phyloP scores from a whole-genome alignment of 2,797 vertebrate species.

The Fringilla coelebs region DNA sequence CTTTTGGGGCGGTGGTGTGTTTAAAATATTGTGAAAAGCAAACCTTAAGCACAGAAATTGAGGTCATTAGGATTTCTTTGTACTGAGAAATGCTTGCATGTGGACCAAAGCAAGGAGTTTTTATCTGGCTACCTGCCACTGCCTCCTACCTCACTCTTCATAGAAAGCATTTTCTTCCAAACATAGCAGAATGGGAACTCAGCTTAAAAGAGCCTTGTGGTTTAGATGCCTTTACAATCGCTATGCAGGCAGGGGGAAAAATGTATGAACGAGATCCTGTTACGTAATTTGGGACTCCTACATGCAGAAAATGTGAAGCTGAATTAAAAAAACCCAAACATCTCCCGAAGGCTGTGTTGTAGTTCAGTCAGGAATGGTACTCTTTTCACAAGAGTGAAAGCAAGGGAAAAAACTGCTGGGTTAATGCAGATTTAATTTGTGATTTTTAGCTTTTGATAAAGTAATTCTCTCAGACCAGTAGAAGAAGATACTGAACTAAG shows the following conservation, averaged over 20 bases:
- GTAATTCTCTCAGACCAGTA: neutral
- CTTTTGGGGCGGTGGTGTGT: neutral
- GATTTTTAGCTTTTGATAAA: neutral
- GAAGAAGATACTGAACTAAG: neutral
- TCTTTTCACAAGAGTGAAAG: neutral
- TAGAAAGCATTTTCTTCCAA: slow-evolving; percentile 42
- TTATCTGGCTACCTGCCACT: slow-evolving; percentile 30
- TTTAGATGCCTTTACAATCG: slow-evolving; percentile 31
- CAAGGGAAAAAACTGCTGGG: neutral
- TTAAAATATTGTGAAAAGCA: slow-evolving; percentile 36
- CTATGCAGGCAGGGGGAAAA: neutral
- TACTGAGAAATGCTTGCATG: slow-evolving; percentile 22
- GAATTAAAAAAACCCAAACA: neutral
- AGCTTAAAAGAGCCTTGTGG: neutral
- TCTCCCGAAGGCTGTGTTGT: neutral
- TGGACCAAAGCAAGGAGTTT: slow-evolving; percentile 27
- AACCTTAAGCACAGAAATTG: slow-evolving; percentile 21
- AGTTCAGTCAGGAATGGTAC: neutral
- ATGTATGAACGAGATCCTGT: neutral
- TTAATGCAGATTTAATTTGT: neutral
- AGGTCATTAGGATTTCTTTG: slow-evolving; percentile 45
- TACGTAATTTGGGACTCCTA: neutral
- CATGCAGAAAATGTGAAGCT: neutral
- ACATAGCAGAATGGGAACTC: slow-evolving; percentile 12
- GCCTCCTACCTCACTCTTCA: slow-evolving; percentile 13